Base-by-base conservation (phyloP, 2,888 invertebrate genomes). In the Autographa pulchrina region DNA sequence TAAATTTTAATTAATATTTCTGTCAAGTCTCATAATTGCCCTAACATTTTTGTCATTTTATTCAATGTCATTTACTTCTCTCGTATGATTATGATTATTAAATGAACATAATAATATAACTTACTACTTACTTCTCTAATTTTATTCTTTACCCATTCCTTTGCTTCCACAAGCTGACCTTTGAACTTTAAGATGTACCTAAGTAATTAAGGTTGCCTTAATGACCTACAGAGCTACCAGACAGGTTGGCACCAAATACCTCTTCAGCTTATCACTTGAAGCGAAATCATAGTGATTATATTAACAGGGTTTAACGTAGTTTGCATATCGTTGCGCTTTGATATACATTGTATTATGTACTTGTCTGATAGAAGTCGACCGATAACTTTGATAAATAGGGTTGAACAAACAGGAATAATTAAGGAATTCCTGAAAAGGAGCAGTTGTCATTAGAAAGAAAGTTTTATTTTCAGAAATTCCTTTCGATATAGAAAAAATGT, bases 231-330 rank as follows among this genome's bases (percentile, higher is more conserved):
- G 16, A 32, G 6, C n/a, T 6, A 25, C 14, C 25, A 78, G 56
- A 68, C 64, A 41, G 38, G 25, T n/a, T 64, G 62, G 43, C 70
- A 68, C 52, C 61, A 20, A 54, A 9, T 9, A 41, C 13, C 41
- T 65, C 72, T n/a, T 31, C 48, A 54, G 78, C 81, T 84, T 75
- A 3, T 87, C 13, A 82, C 85, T 90, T 91, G 84, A 9, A 81
- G 89, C 88, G 84, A 70, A 75, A 67, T 66, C 18, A 41, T 74
- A 86, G 86, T 87, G 86, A 88, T 88, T 87, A 88, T 86, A 88
- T 85, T 89, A 89, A 90, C 91, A 88, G 84, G 83, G 85, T 88
- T 87, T 82, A 90, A 82, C 77, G 70, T 84, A 81, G 90, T 92
- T 92, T 89, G 88, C 91, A 90, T 92, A 89, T 85, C 76, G 83